A percentile compares a stretch with the other conserved stretches of the same genome.
Conservation (phyloP, 2,113 vertebrate genomes). For the Lagopus muta region DNA sequence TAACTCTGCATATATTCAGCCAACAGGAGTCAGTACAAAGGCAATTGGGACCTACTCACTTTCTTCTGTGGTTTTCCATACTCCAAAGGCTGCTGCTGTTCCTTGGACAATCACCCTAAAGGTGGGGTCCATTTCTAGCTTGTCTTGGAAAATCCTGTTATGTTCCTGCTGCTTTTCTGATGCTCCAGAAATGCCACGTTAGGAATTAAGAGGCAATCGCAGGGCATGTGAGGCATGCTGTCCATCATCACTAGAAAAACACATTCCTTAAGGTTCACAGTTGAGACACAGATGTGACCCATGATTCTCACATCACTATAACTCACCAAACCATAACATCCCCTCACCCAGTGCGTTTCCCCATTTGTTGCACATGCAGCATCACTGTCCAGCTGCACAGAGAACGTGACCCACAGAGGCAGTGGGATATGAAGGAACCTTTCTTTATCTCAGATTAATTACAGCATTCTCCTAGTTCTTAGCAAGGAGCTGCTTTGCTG, state of each 20-base stretch:
- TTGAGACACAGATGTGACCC: neutral
- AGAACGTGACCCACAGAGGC: neutral
- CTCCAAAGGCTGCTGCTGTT: neutral
- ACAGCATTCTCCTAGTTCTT: neutral
- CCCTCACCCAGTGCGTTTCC: neutral
- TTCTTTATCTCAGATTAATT: neutral
- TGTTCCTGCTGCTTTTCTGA: neutral
- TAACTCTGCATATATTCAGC: neutral
- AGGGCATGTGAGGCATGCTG: neutral
- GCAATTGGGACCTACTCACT: neutral
- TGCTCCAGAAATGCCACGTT: neutral
- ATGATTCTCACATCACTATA: fast-evolving
- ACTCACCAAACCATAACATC: neutral
- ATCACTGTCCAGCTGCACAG: neutral
- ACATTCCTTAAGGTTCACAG: neutral
- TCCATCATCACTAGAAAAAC: neutral
- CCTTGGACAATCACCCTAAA: neutral
- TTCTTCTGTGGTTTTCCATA: neutral
- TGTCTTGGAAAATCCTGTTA: neutral
- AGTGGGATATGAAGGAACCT: neutral
- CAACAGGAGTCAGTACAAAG: neutral
- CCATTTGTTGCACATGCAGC: neutral
- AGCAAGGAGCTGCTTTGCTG: neutral
- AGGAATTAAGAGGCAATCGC: neutral
- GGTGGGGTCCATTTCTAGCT: neutral